phyloP scores from a whole-genome alignment of 1,140 invertebrate genomes.

The Cotesia vestalis region DNA sequence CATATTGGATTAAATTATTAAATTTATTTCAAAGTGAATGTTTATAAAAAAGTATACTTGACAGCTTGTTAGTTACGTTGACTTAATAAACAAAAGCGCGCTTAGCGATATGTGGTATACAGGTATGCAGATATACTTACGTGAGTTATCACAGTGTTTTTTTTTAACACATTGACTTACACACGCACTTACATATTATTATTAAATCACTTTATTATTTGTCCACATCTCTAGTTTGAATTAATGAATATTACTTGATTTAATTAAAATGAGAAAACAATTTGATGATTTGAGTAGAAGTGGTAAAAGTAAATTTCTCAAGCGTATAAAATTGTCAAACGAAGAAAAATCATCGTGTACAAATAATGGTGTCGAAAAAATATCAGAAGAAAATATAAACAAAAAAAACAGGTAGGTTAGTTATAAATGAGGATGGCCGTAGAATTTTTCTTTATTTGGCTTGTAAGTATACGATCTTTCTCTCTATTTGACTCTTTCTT shows the following conservation, averaged over 20 bases:
- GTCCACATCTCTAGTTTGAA: not conserved
- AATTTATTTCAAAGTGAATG: not conserved
- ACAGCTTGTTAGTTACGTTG: not conserved
- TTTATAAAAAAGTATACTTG: not conserved
- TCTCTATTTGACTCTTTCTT: no score
- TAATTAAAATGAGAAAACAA: not conserved
- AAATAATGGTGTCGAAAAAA: constrained; percentile 3
- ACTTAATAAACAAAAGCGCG: constrained; percentile 2
- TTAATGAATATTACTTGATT: constrained; percentile 8
- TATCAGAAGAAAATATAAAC: not conserved
- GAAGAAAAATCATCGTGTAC: not conserved
- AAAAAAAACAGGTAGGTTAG: constrained; percentile 4
- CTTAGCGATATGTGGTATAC: not conserved
- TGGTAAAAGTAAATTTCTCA: constrained; percentile 3
- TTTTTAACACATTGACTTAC: constrained; percentile 2
- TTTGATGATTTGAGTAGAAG: constrained; percentile 1
- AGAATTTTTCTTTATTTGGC: no score
- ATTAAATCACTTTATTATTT: constrained; percentile 1
- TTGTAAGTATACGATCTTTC: no score
- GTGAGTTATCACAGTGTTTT: constrained; percentile 9
- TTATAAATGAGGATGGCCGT: not conserved
- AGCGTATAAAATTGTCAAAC: constrained; percentile 1
- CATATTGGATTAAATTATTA: constrained; percentile 4
- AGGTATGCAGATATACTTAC: constrained; percentile 8
- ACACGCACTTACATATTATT: not conserved